Evolutionary conservation across 2,113 vertebrate genomes (phyloP), one percentile per base, ranked within the genome.

Genomic region (Petroica traversi): DNA sequence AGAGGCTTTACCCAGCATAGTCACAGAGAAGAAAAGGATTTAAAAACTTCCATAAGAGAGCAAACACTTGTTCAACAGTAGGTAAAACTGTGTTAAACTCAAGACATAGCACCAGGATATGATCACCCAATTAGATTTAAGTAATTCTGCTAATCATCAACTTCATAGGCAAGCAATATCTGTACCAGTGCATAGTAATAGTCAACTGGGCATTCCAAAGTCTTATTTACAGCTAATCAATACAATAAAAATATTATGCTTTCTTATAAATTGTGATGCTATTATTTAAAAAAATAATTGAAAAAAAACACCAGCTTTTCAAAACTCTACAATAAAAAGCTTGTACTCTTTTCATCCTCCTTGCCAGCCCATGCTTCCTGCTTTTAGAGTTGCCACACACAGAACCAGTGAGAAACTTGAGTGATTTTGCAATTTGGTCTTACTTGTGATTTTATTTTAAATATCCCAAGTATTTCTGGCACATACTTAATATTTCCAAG

Each of bases 101-200:
- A 85, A 59, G 31, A 73, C 26, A 34, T 8, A 45, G 28, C 9
- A 58, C 11, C 24, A 49, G 25, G 61, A 64, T 69, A 77, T 7
- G 4, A 68, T 29, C 29, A 43, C 2, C 9, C 25, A 38, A 46
- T 24, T 58, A 38, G 5, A 40, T 57, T 41, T 19, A 57, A 61
- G 52, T 68, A 76, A 34, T 80, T 64, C 34, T 49, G n/a, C 31
- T 59, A 64, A 40, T 63, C 52, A 59, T 41, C 20, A 73, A 41
- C 46, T 55, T 73, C 1, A 2, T 38, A 36, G 22, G 23, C 15
- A 95, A 72, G 57, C 12, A 75, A 0, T 29, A 69, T 13, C 28
- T 58, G 5, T 15, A 24, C 7, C 33, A 79, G 14, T 8, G 1
- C 33, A 64, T 0, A 80, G 11, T n/a, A 59, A 28, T 0, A 36